These are phyloP conservation scores for Sebastes itinus DNA, from an alignment of 2,797 vertebrate genomes.

Conservation along the genomic window DNA sequence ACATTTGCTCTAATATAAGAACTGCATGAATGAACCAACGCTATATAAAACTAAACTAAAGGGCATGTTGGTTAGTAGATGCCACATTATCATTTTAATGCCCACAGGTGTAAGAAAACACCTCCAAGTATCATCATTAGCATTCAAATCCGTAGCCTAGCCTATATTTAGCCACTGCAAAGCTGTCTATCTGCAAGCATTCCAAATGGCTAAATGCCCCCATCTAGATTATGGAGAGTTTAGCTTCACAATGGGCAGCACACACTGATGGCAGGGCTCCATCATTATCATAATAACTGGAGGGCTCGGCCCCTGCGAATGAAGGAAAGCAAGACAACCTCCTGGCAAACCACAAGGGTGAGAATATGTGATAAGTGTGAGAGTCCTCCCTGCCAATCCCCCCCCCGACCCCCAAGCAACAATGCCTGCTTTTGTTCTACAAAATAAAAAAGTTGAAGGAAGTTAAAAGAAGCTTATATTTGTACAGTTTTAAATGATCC, in stretches of 20 bases:
- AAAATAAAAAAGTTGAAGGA: no score
- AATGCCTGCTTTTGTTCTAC: not conserved
- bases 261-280: slow-evolving; percentile 30
- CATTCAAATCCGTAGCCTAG: slow-evolving; percentile 38
- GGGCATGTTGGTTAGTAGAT: slow-evolving; percentile 38
- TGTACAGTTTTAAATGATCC: not conserved
- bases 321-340: slow-evolving; percentile 16
- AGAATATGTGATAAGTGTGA: not conserved
- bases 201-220: slow-evolving; percentile 52
- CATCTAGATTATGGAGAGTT: slow-evolving; percentile 43
- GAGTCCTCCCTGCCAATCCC: not conserved
- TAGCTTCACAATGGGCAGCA: slow-evolving; percentile 43
- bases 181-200: slow-evolving; percentile 42
- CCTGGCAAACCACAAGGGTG: not conserved
- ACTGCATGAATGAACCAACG: not conserved
- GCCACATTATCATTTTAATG: slow-evolving; percentile 44
- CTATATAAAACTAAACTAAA: slow-evolving; percentile 15
- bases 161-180: slow-evolving; percentile 51
- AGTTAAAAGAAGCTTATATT: slow-evolving; percentile 15
- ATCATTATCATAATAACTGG: slow-evolving; percentile 45
- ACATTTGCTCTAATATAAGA: slow-evolving; percentile 1
- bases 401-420: not conserved
- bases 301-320: slow-evolving; percentile 4
- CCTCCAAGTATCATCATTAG: slow-evolving; percentile 32
- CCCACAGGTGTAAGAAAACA: slow-evolving; percentile 36